Base-by-base conservation (phyloP, 2,113 vertebrate species). In the Dipodomys merriami region DNA sequence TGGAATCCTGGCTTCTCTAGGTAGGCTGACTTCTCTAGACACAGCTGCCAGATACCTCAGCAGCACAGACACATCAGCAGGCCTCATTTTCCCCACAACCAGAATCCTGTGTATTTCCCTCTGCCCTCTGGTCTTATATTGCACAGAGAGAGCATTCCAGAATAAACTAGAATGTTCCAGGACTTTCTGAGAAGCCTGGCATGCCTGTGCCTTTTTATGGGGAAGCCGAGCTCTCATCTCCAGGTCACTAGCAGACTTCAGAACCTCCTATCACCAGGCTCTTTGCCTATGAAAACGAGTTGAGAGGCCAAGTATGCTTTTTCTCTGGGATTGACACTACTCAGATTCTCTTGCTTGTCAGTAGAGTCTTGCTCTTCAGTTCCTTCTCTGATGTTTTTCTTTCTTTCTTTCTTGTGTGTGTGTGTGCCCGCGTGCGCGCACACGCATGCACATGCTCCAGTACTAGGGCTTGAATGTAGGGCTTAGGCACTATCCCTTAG, bases 151-250 rank as follows among this genome's bases (percentile, higher is more conserved):
- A 46, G 2, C 19, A 68, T 81, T 89, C 19, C 53, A 84, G 81
- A 79, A 74, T 27, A 44, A 3, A 29, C 29, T 19, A 79, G 81
- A 93, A 60, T 79, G 60, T 86, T 91, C 77, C 30, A 76, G 77
- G 81, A 72, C 18, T 80, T 67, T 13, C 46, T 74, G 6, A 64
- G 46, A 91, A 88, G 46, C 85, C 65, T 84, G 57, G 53, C 71
- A 71, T 64, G 20, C 16, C 44, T 77, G 4, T 22, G 15, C 5
- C 29, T 67, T 92, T 65, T 35, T n/a, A 2, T 44, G 18, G 73
- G 65, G 27, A 20, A 49, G 5, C 9, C 23, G 15, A 65, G 49
- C 44, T 77, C 2, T 85, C 76, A 86, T 46, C n/a, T 79, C 19
- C n/a, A n/a, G 35, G 53, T 16, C 30, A 15, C 39, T 13, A 25